A percentile compares a stretch with the other conserved stretches of the same genome.
phyloP scores from a whole-genome alignment of 2,888 invertebrate genomes.

The Dysmachus trigonus region DNA sequence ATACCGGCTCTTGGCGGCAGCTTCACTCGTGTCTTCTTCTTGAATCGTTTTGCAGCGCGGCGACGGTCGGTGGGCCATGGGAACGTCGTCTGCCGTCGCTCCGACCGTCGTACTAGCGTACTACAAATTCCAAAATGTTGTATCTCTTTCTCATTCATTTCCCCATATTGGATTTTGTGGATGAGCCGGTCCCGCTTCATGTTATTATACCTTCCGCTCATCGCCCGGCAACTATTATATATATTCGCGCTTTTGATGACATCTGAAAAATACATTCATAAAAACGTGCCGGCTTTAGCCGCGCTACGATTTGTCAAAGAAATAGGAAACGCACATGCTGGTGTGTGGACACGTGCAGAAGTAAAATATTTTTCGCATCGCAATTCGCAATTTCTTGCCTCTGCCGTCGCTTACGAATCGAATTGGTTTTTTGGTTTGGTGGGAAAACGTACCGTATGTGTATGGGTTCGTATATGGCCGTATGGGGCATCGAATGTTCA shows the following conservation, averaged over 20 bases:
- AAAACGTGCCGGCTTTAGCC: conserved; percentile 28
- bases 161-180: no score
- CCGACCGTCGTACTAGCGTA: not conserved
- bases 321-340: not conserved
- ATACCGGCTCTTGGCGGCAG: no score
- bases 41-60: not conserved
- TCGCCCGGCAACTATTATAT: conserved; percentile 3
- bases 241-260: not conserved
- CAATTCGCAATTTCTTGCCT: not conserved
- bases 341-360: not conserved
- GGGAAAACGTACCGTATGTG: not conserved
- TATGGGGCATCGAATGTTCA: not conserved
- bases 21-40: not conserved
- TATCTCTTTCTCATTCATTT: not conserved
- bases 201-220: not conserved
- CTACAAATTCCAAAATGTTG: not conserved
- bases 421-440: not conserved
- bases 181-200: not conserved
- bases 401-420: not conserved
- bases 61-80: not conserved
- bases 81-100: no score
- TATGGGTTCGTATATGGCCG: not conserved
- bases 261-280: conserved; percentile 13
- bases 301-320: not conserved
- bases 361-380: not conserved